Conservation (phyloP, 2,797 vertebrate genomes). For the Sebastes trivittatus region DNA sequence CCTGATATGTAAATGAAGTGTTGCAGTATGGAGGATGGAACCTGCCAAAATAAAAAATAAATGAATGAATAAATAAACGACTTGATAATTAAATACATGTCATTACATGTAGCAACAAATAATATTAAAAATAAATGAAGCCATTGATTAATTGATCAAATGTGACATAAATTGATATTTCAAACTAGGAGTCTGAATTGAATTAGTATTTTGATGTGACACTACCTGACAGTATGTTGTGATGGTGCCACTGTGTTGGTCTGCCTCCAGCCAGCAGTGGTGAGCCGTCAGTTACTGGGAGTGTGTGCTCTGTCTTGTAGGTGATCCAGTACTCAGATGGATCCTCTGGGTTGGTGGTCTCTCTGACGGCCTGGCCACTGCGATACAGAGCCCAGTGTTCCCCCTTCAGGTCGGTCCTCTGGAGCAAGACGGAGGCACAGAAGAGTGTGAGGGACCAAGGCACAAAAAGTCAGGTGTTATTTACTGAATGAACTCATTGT, state of each 20-base stretch:
- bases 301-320: constrained; percentile 27
- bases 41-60: too few relatives aligned
- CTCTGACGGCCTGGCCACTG: constrained; percentile 48
- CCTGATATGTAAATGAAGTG: background rate
- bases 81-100: too few relatives aligned
- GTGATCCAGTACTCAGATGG: constrained; percentile 26
- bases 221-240: constrained; percentile 69
- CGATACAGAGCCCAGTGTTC: constrained; percentile 42
- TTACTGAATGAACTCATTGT: background rate
- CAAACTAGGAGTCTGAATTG: background rate
- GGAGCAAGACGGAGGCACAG: background rate
- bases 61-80: too few relatives aligned
- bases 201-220: background rate
- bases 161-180: background rate
- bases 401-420: background rate
- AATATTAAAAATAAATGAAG: too few relatives aligned
- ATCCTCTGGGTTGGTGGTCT: constrained; percentile 40
- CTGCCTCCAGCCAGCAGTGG: background rate
- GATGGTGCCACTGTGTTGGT: constrained; percentile 50
- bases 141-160: too few relatives aligned
- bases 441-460: background rate
- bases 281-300: background rate
- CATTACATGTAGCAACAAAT: too few relatives aligned
- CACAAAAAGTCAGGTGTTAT: background rate
- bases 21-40: too few relatives aligned